Conservation (phyloP, 2,888 invertebrate species). For the Diachrysia chrysitis region DNA sequence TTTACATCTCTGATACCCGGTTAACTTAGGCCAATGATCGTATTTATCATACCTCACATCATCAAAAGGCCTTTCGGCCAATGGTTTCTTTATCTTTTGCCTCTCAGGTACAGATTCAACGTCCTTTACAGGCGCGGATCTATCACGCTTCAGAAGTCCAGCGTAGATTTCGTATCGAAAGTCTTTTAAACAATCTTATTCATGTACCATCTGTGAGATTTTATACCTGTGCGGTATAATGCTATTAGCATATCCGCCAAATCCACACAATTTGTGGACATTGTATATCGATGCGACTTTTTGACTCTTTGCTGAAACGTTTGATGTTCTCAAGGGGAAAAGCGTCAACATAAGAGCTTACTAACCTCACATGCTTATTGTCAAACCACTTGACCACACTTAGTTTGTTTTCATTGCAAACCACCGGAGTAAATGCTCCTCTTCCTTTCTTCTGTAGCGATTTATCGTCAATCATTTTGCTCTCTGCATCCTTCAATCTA, state of each 20-base stretch:
- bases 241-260: conserved; percentile 58
- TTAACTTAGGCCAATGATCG: conserved; percentile 48
- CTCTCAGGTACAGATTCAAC: conserved; percentile 13
- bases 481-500: conserved; percentile 35
- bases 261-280: conserved; percentile 35
- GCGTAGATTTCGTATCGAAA: conserved; percentile 45
- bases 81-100: conserved; percentile 40
- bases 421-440: conserved; percentile 28
- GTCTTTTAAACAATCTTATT: conserved; percentile 43
- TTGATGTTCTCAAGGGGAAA: conserved; percentile 13
- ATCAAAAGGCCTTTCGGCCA: conserved; percentile 43
- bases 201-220: conserved; percentile 57
- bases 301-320: conserved; percentile 26
- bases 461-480: conserved; percentile 31
- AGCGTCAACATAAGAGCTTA: conserved; percentile 44
- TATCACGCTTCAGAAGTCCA: conserved; percentile 32
- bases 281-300: conserved; percentile 28
- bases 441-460: conserved; percentile 32
- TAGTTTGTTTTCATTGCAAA: conserved; percentile 38
- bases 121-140: conserved; percentile 25
- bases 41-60: conserved; percentile 41
- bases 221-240: conserved; percentile 56
- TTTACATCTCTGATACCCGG: conserved; percentile 48
- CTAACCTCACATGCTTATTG: conserved; percentile 50
- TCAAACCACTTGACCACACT: conserved; percentile 51